Evolutionary conservation across 2,113 vertebrate genomes (phyloP), one percentile per base, ranked within the genome.

Genomic region (Oryzias curvinotus): DNA sequence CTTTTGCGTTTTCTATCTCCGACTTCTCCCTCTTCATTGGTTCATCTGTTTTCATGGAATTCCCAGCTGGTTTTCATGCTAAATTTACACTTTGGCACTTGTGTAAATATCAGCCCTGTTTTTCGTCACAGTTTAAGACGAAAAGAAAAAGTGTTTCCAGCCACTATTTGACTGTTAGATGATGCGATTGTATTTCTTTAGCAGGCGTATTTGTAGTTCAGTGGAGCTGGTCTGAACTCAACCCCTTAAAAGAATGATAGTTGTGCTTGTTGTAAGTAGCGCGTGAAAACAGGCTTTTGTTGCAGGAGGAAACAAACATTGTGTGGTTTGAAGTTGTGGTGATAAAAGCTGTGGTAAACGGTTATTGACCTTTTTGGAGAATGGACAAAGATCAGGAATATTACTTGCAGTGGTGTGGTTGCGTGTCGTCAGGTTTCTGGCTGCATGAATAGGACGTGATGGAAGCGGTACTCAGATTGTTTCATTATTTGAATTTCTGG

Each of bases 111-210:
- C 6, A 45, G 62, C 47, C 6, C 14, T 73, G 30, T 46, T 65
- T 63, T 47, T 47, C 13, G 14, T 46, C 17, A 15, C 17, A 16
- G 10, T 14, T 48, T 75, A 44, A 59, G 65, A 50, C 19, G 36
- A 21, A 3, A 2, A 65, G n/a, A 55, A 43, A 55, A 65, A 43
- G 47, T 30, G 57, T 67, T 50, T 23, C 61, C 55, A 36, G 53
- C 64, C 61, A 64, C 58, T 44, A 80, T 75, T 85, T 78, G 70
- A 78, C 66, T 80, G 53, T 74, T 76, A 53, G 49, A 63, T 57
- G 16, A 55, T 60, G 52, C 50, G 68, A 83, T 73, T 83, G 68
- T 76, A 71, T 73, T 71, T 71, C 17, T 54, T 57, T 14, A 46
- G 53, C 28, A 28, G 36, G n/a, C 52, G 16, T 41, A 49, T 55